Percentiles rank a stretch among this genome's conserved stretches.
Conservation (phyloP, 2,888 invertebrate species). For the Agelastica alni region DNA sequence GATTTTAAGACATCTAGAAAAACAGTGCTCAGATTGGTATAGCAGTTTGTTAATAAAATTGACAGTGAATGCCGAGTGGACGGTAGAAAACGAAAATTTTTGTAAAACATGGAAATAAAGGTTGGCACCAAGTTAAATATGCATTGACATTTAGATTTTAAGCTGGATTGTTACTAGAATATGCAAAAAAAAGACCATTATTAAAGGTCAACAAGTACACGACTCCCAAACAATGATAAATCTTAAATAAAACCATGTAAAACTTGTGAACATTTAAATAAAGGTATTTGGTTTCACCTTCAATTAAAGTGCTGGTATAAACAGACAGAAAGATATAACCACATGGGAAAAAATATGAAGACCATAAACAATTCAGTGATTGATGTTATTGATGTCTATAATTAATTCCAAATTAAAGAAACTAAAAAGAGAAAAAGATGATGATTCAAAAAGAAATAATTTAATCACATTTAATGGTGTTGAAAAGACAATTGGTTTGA, state of each 20-base stretch:
- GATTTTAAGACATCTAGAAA: background rate
- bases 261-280: too few species aligned
- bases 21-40: too few species aligned
- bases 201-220: background rate
- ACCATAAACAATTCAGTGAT: background rate
- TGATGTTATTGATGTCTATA: slow-evolving; percentile 24
- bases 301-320: too few species aligned
- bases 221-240: background rate
- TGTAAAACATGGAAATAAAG: background rate
- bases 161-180: background rate
- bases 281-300: too few species aligned
- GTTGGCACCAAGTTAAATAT: background rate
- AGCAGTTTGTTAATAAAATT: too few species aligned
- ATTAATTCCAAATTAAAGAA: slow-evolving; percentile 33
- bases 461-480: too few species aligned
- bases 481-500: too few species aligned
- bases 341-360: too few species aligned
- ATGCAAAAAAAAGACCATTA: background rate
- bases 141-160: background rate
- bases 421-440: slow-evolving; percentile 19
- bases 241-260: too few species aligned
- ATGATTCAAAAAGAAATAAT: background rate
- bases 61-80: too few species aligned
- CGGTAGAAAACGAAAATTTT: background rate
- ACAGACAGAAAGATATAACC: too few species aligned